A percentile compares a stretch with the other conserved stretches of the same genome.
These are phyloP conservation scores for Lanistes nyassanus DNA, from an alignment of 1,140 invertebrate genomes.

Conservation along the genomic window DNA sequence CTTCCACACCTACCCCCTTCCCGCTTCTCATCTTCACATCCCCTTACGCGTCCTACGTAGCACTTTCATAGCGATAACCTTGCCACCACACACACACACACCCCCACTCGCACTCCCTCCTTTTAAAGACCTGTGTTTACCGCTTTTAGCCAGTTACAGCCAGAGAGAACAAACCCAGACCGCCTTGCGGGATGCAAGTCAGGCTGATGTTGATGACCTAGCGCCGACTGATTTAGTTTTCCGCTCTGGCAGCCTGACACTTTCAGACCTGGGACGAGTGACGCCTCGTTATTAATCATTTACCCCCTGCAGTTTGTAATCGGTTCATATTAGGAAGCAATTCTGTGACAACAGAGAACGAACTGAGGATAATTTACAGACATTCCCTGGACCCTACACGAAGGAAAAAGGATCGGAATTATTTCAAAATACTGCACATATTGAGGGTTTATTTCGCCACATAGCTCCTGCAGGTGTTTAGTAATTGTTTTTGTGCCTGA, in stretches of 20 bases:
- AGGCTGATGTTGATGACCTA: neutral
- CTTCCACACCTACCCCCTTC: neutral
- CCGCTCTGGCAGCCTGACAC: neutral
- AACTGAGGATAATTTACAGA: too few species aligned
- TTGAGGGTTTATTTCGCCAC: too few species aligned
- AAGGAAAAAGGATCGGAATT: too few species aligned
- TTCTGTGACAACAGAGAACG: too few species aligned
- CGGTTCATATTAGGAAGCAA: too few species aligned
- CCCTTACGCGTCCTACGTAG: neutral
- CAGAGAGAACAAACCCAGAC: neutral
- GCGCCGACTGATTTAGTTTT: neutral
- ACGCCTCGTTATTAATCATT: too few species aligned
- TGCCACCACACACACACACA: constrained; percentile 9
- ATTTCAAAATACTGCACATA: too few species aligned
- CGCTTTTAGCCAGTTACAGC: neutral
- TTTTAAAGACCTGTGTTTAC: neutral
- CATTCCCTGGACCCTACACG: too few species aligned
- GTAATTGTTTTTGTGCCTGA: too few species aligned
- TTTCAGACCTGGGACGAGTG: neutral
- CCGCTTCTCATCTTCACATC: neutral
- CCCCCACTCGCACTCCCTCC: neutral
- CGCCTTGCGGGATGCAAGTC: neutral
- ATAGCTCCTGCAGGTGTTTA: too few species aligned
- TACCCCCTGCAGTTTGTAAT: too few species aligned
- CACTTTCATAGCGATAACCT: neutral